Conservation (phyloP, 2,797 vertebrate genomes). For the Salmo trutta region DNA sequence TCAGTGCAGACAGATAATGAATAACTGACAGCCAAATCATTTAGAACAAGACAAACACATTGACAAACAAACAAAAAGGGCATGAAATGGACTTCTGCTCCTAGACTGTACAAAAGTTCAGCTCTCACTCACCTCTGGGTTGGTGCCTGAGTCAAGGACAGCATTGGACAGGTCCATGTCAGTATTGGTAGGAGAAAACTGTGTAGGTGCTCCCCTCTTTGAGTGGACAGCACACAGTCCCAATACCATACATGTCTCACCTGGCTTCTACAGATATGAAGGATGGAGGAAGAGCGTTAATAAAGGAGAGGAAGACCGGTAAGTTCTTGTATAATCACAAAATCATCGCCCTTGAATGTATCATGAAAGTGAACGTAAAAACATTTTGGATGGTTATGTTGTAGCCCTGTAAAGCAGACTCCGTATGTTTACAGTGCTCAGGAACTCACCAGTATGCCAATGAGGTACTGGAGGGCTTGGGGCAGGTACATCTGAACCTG, state of each 20-base stretch:
- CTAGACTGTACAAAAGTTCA: background rate
- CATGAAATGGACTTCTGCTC: no score
- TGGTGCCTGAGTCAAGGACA: slow-evolving; percentile 11
- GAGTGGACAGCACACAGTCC: slow-evolving; percentile 62
- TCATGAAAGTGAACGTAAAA: background rate
- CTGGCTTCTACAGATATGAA: slow-evolving; percentile 53
- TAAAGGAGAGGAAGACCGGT: no score
- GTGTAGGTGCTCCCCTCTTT: slow-evolving; percentile 31
- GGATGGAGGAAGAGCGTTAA: no score
- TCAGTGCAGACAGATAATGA: background rate
- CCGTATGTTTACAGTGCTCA: background rate
- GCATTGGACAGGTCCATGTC: slow-evolving; percentile 19
- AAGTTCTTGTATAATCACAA: no score
- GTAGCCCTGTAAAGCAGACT: background rate
- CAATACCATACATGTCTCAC: slow-evolving; percentile 62
- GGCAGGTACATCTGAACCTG: slow-evolving; percentile 29
- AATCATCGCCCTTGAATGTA: no score
- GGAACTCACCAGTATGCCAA: slow-evolving; percentile 32
- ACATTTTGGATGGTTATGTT: background rate
- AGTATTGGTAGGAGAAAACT: slow-evolving; percentile 7
- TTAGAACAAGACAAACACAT: background rate
- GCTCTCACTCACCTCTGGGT: slow-evolving; percentile 30
- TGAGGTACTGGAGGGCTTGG: slow-evolving; percentile 14
- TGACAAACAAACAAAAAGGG: slow-evolving; percentile 3
- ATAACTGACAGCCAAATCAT: background rate